Percentiles rank a stretch among this genome's conserved stretches.
Conservation (phyloP, 2,113 vertebrate species). For the Apodemus sylvaticus region DNA sequence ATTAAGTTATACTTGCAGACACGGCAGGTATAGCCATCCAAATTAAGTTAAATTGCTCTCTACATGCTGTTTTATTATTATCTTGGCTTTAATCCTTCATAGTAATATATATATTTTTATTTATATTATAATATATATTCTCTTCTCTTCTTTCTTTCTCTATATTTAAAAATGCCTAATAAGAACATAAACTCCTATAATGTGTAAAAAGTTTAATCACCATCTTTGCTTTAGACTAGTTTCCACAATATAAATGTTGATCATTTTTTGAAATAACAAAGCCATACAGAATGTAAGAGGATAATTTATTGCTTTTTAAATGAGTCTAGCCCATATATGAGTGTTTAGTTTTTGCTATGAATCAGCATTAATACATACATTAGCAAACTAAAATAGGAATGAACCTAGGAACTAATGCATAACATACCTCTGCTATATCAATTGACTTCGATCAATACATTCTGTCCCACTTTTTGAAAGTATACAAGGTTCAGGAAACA, state of each 20-base stretch:
- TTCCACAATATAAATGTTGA: not conserved
- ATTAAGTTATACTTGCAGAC: constrained; percentile 83
- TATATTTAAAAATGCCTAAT: not conserved
- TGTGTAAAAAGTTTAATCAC: not conserved
- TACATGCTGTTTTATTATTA: constrained; percentile 78
- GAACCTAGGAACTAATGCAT: not conserved
- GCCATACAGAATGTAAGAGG: not conserved
- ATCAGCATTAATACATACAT: not conserved
- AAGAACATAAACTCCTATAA: not conserved
- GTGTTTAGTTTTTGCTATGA: not conserved
- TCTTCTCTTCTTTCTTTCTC: not conserved
- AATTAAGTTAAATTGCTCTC: constrained; percentile 81
- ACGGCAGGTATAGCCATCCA: constrained; percentile 75
- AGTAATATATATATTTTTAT: constrained; percentile 32
- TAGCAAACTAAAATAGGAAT: not conserved
- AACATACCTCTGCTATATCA: not conserved
- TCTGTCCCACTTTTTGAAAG: not conserved
- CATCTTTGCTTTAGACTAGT: not conserved
- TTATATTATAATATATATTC: constrained; percentile 44
- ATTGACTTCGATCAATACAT: not conserved
- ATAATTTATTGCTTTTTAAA: not conserved
- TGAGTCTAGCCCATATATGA: not conserved
- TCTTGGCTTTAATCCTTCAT: constrained; percentile 75
- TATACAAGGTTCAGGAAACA: not conserved
- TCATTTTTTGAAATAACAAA: not conserved